Conservation (phyloP, 2,797 vertebrate species). For the Parotocinclus haroldoi region DNA sequence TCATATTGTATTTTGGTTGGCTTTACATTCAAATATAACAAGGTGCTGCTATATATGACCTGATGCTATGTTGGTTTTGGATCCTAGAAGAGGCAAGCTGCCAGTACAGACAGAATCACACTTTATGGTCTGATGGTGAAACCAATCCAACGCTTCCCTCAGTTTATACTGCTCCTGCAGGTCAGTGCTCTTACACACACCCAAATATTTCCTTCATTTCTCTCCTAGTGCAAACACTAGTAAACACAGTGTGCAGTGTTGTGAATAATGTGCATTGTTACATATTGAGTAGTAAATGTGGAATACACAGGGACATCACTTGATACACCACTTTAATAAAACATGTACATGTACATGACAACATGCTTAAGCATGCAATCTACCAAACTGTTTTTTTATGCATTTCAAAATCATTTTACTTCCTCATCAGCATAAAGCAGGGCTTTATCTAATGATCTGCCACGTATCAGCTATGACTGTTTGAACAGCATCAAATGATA, state of each 20-base stretch:
- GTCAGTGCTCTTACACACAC: conserved; percentile 53
- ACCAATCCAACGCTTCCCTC: conserved; percentile 84
- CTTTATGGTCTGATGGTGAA: conserved; percentile 88
- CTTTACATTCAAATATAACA: neutral
- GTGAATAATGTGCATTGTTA: no score
- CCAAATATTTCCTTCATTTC: neutral
- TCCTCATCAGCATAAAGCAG: conserved; percentile 3
- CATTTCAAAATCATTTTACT: conserved; percentile 2
- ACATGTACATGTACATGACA: no score
- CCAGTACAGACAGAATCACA: conserved; percentile 78
- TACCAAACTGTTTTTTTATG: conserved; percentile 3
- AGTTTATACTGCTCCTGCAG: conserved; percentile 86
- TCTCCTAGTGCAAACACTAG: neutral
- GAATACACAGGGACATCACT: no score
- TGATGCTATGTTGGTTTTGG: conserved; percentile 12
- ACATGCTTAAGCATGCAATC: neutral
- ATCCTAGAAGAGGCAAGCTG: conserved; percentile 77
- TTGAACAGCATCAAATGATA: neutral
- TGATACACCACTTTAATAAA: no score
- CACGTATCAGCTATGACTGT: neutral
- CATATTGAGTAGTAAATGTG: no score
- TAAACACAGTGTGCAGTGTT: no score
- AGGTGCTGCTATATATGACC: conserved; percentile 7
- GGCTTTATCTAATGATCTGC: conserved; percentile 13
- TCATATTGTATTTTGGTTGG: neutral